Conservation (phyloP, 2,113 vertebrate species). For the Onychorhynchus coronatus region DNA sequence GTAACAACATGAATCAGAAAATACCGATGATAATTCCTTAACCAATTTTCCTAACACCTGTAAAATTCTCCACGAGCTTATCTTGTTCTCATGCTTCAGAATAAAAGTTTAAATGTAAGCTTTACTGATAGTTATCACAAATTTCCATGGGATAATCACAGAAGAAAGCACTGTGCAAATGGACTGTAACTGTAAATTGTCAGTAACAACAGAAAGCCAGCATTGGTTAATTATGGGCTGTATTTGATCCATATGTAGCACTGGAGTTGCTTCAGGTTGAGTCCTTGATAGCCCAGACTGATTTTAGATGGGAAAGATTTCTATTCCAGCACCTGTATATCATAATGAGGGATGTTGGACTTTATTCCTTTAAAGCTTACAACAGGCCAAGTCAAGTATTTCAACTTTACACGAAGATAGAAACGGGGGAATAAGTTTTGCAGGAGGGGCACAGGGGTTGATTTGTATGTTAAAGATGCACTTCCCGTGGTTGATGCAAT, state of each 20-base stretch:
- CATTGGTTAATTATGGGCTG: slow-evolving; percentile 42
- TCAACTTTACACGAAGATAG: background rate
- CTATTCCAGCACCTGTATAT: slow-evolving; percentile 4
- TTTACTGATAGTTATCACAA: slow-evolving; percentile 22
- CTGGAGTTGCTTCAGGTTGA: background rate
- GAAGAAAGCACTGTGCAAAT: slow-evolving; percentile 33
- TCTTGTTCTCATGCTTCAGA: background rate
- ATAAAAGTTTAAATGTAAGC: background rate
- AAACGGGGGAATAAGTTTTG: background rate
- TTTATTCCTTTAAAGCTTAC: background rate
- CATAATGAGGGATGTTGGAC: background rate
- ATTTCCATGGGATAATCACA: slow-evolving; percentile 19
- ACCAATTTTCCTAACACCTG: slow-evolving; percentile 24
- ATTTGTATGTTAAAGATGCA: background rate
- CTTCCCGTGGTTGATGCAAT: background rate
- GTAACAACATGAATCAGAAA: background rate
- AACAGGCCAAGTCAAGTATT: background rate
- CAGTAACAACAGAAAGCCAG: background rate
- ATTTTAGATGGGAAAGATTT: background rate
- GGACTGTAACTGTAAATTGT: slow-evolving; percentile 26
- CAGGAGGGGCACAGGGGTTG: accelerated
- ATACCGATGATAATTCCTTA: background rate
- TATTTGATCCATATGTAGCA: slow-evolving; percentile 15
- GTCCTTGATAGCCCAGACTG: background rate
- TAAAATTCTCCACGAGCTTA: background rate